Base-by-base conservation (phyloP, 2,113 vertebrate species). In the Calidris pygmaea region DNA sequence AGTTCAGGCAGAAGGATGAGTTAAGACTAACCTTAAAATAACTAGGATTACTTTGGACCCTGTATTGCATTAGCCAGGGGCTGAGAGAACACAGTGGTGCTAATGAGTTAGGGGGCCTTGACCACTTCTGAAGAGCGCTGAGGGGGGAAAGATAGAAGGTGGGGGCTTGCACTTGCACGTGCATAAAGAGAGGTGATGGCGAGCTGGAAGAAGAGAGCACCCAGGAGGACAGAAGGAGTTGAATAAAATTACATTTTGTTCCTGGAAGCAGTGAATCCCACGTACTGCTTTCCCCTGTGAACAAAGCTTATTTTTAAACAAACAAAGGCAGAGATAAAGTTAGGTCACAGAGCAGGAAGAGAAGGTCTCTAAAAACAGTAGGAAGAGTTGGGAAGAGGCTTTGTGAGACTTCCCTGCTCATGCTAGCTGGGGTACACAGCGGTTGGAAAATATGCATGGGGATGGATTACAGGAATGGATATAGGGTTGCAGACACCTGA, bases 301-400 rank as follows among this genome's bases (percentile, higher is more conserved):
- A 53, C 52, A 85, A 73, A 90, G 78, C 30, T 93, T 83, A 27
- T 76, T 94, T 95, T 96, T 87, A 73, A 90, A 73, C 41, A 81
- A 90, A 78, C 34, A 79, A 87, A 96, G 52, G 7, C 34, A 75
- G 73, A 82, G 56, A 79, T 60, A 76, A 85, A 85, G 63, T 53
- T 70, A 73, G 45, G 45, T 92, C 22, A 1, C 32, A 37, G 63
- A 86, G 72, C 35, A 73, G 63, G 75, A 73, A 83, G 14, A 35
- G 4, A 35, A 20, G 12, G 39, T 76, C 62, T 83, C 71, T 77
- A 23, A 73, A 90, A 94, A 76, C 71, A 53, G 39, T 37, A 79
- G 47, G 22, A 80, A 26, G 35, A 41, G 11, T 26, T 90, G 48
- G 30, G 56, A 93, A 91, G 65, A 80, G 35, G 74, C 35, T 83